phyloP scores from a whole-genome alignment of 2,113 vertebrate genomes.

The Rhinopomastus cyanomelas region DNA sequence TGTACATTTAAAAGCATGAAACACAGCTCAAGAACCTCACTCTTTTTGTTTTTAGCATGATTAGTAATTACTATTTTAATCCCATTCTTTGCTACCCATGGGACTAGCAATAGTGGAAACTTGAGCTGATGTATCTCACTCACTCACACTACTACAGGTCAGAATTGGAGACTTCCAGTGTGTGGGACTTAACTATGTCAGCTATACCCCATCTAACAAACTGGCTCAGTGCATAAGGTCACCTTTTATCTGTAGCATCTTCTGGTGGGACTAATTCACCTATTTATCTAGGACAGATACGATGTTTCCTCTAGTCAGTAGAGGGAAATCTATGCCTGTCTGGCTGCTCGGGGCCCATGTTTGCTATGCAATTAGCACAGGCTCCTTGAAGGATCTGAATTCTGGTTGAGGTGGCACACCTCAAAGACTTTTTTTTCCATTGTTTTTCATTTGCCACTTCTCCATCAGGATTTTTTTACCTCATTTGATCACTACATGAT shows the following conservation, averaged over 20 bases:
- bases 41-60: background rate
- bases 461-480: background rate
- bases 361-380: background rate
- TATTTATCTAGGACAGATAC: background rate
- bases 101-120: background rate
- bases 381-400: background rate
- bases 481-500: background rate
- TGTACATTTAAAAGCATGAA: background rate
- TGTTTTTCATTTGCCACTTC: background rate
- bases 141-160: background rate
- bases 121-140: background rate
- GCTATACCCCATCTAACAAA: background rate
- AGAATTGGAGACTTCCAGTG: background rate
- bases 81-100: background rate
- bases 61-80: background rate
- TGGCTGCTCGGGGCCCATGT: background rate
- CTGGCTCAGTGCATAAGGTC: background rate
- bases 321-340: background rate
- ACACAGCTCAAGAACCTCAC: background rate
- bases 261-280: background rate
- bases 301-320: background rate
- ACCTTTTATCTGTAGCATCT: constrained; percentile 3
- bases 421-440: background rate
- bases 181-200: background rate
- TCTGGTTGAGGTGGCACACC: background rate